A percentile compares a stretch with the other conserved stretches of the same genome.
Conservation (phyloP, 1,140 invertebrate species). For the Drosophila prosaltans region DNA sequence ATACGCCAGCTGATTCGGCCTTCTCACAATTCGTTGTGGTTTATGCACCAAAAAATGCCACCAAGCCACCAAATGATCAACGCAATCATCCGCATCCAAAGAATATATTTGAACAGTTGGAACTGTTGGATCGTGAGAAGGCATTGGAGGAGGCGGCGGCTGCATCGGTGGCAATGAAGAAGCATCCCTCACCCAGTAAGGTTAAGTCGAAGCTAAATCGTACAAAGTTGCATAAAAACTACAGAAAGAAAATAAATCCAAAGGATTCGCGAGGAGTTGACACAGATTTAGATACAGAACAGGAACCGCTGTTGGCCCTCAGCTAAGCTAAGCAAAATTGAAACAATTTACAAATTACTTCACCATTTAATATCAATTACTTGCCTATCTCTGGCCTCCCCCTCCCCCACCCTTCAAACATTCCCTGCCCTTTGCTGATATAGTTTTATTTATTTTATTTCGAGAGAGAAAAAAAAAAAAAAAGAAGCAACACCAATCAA, state of each 20-base stretch:
- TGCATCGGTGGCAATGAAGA: constrained; percentile 71
- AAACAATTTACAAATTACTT: neutral
- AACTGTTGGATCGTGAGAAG: constrained; percentile 87
- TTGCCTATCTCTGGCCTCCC: neutral
- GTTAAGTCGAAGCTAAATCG: constrained; percentile 86
- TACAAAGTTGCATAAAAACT: constrained; percentile 86
- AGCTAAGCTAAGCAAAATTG: constrained; percentile 83
- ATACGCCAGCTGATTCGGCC: constrained; percentile 90
- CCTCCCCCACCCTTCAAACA: too few species aligned
- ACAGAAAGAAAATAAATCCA: constrained; percentile 85
- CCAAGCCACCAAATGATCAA: constrained; percentile 24
- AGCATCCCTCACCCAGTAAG: constrained; percentile 83
- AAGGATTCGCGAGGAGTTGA: constrained; percentile 53
- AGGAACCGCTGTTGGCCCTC: constrained; percentile 88
- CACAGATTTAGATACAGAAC: constrained; percentile 39
- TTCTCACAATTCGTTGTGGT: constrained; percentile 93
- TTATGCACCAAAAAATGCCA: constrained; percentile 89
- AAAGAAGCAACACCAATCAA: constrained; percentile 26
- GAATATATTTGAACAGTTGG: constrained; percentile 91
- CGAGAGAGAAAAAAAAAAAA: constrained; percentile 23
- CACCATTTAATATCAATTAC: neutral
- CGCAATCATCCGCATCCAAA: constrained; percentile 86
- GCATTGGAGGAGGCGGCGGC: constrained; percentile 82
- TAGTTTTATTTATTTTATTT: constrained; percentile 54
- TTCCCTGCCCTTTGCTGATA: neutral